Conservation (phyloP, 2,797 vertebrate species). For the Pagetopsis macropterus region DNA sequence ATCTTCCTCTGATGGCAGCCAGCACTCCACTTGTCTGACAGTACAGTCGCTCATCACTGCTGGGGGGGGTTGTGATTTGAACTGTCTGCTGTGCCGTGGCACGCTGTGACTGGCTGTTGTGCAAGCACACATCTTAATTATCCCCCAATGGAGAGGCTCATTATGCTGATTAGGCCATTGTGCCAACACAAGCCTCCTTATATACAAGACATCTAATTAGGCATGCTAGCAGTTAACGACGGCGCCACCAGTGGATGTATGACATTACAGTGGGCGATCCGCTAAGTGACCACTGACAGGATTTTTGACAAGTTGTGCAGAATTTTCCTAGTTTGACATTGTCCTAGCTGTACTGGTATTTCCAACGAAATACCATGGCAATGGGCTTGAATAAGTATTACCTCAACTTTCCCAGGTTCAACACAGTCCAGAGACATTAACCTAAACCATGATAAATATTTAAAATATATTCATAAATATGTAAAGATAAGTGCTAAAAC, state of each 20-base stretch:
- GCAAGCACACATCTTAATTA: slow-evolving; percentile 77
- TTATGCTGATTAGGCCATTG: slow-evolving; percentile 79
- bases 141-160: slow-evolving; percentile 75
- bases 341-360: not conserved
- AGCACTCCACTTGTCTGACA: slow-evolving; percentile 38
- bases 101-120: slow-evolving; percentile 67
- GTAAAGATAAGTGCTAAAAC: not conserved
- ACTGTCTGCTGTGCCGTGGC: slow-evolving; percentile 55
- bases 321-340: slow-evolving; percentile 25
- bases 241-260: slow-evolving; percentile 58
- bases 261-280: slow-evolving; percentile 55
- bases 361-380: not conserved
- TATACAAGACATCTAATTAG: slow-evolving; percentile 80
- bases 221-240: slow-evolving; percentile 69
- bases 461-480: not conserved
- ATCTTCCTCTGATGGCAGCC: slow-evolving; percentile 12
- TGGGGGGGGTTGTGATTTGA: slow-evolving; percentile 49
- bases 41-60: slow-evolving; percentile 47
- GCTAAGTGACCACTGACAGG: slow-evolving; percentile 54
- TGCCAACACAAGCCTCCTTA: slow-evolving; percentile 66
- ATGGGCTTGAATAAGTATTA: not conserved
- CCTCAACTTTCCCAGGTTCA: not conserved
- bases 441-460: not conserved
- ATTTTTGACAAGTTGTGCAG: slow-evolving; percentile 42
- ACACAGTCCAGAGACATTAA: not conserved